Evolutionary conservation across 2,888 invertebrate species (phyloP), one percentile per base, ranked within the genome.

Genomic region (Parnassius glacialis): DNA sequence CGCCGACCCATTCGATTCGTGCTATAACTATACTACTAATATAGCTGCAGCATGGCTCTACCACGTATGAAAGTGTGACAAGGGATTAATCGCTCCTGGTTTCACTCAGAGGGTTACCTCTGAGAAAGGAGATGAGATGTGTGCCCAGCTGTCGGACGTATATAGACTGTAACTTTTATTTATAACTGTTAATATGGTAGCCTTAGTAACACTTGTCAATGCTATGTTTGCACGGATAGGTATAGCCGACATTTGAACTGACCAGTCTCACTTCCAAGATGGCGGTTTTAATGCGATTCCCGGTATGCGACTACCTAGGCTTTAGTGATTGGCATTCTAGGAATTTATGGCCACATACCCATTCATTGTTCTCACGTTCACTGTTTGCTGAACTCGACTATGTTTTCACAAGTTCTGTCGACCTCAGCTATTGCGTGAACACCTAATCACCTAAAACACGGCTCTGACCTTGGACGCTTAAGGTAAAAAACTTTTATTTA

Each of bases 291-390:
- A 48, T 3, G 20, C 41, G 42, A 52, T 61, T 61, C 61, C 52
- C n/a, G 47, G 61, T 47, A 61, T 20, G 10, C 45, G 44, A 1
- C 59, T 52, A 44, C 52, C 43, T 57, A 61, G 61, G 44, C 55
- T 41, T 45, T 16, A 16, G 10, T 13, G 20, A 25, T 42, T n/a
- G 47, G 59, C 44, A 57, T 64, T 64, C 64, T 43, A 56, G 52
- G 64, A 64, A 64, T 64, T 60, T 52, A 57, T 57, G 42, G 42
- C 10, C 47, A 11, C 51, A 52, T 25, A 50, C n/a, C 57, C 47
- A 52, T 43, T 51, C 52, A 47, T 13, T n/a, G 61, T 57, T 61
- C 61, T 57, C 57, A 52, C 42, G 57, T 61, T 61, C 45, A 52
- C 43, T 50, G 51, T 56, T 52, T 45, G 3, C 11, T 45, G n/a